Conservation (phyloP, 2,797 vertebrate genomes). For the Paratrypauchen microcephalus region DNA sequence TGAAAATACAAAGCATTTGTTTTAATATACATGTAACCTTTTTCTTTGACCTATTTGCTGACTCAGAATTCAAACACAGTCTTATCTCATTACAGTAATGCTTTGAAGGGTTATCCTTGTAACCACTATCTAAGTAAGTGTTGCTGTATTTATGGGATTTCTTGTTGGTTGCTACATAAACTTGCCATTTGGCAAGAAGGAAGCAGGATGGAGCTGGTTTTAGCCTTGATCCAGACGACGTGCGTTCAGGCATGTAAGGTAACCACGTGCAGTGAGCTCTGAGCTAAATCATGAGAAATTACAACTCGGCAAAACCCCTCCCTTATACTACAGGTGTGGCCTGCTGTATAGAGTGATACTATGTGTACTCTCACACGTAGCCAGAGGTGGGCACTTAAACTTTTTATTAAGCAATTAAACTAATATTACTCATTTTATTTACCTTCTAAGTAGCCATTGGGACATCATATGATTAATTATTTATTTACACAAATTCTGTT, state of each 20-base stretch:
- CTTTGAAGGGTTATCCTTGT: background rate
- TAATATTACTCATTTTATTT: background rate
- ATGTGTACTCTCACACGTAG: constrained; percentile 68
- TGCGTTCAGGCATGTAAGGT: constrained; percentile 63
- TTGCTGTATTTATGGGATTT: constrained; percentile 11
- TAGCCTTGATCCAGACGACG: constrained; percentile 48
- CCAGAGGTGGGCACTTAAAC: background rate
- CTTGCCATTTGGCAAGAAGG: background rate
- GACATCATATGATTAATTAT: too few species aligned
- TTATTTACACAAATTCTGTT: too few species aligned
- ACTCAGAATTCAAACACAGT: background rate
- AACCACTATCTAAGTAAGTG: background rate
- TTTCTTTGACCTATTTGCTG: background rate
- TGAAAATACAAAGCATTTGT: too few species aligned
- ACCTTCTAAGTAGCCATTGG: too few species aligned
- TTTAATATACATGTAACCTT: background rate
- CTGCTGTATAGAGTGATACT: constrained; percentile 25
- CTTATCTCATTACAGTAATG: background rate
- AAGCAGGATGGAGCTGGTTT: constrained; percentile 15
- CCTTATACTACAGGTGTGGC: constrained; percentile 35
- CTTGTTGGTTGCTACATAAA: constrained; percentile 1
- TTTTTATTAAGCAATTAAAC: background rate
- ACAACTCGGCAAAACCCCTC: constrained; percentile 45
- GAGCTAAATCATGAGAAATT: constrained; percentile 42
- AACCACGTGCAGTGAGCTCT: constrained; percentile 21